phyloP scores from a whole-genome alignment of 2,797 vertebrate genomes.

The Anguilla anguilla region DNA sequence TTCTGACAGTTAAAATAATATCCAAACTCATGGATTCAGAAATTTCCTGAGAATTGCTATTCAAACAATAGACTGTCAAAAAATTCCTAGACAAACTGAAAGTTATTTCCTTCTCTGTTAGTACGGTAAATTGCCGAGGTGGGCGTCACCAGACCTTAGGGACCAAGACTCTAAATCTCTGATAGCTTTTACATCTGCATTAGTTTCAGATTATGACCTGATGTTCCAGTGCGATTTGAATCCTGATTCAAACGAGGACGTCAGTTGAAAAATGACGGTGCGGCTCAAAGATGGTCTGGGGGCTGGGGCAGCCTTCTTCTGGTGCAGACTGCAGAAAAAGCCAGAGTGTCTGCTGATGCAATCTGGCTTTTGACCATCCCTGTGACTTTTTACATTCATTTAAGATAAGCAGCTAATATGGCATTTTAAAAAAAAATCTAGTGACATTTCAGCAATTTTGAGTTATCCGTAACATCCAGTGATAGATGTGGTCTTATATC shows the following conservation, averaged over 20 bases:
- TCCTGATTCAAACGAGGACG: not conserved
- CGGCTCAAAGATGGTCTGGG: not conserved
- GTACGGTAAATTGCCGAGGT: not conserved
- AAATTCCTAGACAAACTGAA: slow-evolving; percentile 3
- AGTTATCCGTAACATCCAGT: too few species aligned
- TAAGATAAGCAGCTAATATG: too few species aligned
- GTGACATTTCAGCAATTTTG: too few species aligned
- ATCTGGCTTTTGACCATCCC: slow-evolving; percentile 23
- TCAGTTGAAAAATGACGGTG: not conserved
- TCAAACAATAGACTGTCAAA: slow-evolving; percentile 6
- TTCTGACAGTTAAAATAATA: not conserved
- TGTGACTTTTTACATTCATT: slow-evolving; percentile 35
- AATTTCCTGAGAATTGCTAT: not conserved
- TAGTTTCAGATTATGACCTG: not conserved
- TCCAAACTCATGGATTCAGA: not conserved
- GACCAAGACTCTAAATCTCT: not conserved
- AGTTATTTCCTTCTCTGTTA: not conserved
- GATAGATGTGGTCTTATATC: too few species aligned
- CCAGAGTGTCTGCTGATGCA: slow-evolving; percentile 47
- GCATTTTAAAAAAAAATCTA: too few species aligned
- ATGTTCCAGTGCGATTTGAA: slow-evolving; percentile 1
- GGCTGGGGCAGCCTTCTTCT: not conserved
- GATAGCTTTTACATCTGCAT: not conserved
- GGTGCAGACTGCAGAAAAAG: slow-evolving; percentile 37
- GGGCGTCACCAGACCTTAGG: not conserved